Percentiles rank a stretch among this genome's conserved stretches.
Conservation (phyloP, 2,113 vertebrate genomes). For the Clarias batrachus region DNA sequence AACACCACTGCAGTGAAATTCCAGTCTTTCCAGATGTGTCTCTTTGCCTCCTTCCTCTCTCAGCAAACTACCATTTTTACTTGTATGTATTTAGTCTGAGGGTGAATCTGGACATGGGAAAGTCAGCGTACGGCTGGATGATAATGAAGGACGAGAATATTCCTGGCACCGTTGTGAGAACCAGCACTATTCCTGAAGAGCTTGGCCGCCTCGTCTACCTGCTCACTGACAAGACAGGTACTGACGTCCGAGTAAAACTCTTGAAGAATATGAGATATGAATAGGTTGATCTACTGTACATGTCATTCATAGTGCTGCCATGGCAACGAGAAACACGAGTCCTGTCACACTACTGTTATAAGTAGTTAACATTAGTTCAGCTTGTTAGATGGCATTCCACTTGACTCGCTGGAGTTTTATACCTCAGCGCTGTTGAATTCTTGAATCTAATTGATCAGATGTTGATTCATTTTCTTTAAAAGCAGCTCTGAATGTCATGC, state of each 20-base stretch:
- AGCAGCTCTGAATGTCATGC: neutral
- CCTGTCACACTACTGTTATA: neutral
- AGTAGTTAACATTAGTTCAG: neutral
- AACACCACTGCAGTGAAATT: neutral
- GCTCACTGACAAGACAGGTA: slow-evolving; percentile 97
- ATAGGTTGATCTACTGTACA: neutral
- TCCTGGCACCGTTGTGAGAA: slow-evolving; percentile 93
- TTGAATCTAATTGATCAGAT: neutral
- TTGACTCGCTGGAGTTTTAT: neutral
- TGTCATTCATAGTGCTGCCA: neutral
- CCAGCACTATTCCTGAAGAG: slow-evolving; percentile 98
- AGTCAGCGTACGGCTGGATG: slow-evolving; percentile 97
- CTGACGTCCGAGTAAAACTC: neutral
- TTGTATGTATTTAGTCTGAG: slow-evolving; percentile 76
- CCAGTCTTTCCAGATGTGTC: neutral
- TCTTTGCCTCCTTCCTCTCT: neutral
- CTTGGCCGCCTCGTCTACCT: slow-evolving; percentile 92
- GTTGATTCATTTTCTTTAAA: accelerated
- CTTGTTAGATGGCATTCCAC: neutral
- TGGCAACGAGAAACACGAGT: neutral
- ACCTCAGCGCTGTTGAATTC: neutral
- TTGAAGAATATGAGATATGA: neutral
- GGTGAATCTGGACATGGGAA: slow-evolving; percentile 98
- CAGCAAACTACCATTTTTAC: slow-evolving; percentile 6
- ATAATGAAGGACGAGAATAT: slow-evolving; percentile 97